Conservation (phyloP, 2,113 vertebrate species). For the Rutilus rutilus region DNA sequence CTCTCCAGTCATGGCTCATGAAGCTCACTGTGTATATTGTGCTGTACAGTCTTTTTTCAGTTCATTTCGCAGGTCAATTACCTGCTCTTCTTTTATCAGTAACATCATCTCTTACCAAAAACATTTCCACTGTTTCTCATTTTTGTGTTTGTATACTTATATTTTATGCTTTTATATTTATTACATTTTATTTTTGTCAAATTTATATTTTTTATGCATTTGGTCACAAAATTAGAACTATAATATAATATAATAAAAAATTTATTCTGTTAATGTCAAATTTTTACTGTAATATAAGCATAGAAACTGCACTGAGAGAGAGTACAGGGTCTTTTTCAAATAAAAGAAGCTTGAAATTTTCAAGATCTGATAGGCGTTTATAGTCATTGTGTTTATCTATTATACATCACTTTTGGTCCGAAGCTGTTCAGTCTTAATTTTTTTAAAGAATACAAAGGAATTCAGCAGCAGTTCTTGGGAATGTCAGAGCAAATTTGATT, state of each 20-base stretch:
- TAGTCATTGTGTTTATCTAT: constrained; percentile 16
- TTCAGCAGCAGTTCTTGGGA: background rate
- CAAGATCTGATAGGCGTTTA: background rate
- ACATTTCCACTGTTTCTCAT: constrained; percentile 36
- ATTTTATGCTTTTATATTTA: background rate
- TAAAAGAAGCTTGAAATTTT: background rate
- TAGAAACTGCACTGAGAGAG: background rate
- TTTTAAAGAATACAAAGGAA: constrained; percentile 11
- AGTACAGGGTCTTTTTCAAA: no score
- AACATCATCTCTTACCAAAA: constrained; percentile 54
- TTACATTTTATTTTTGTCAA: background rate
- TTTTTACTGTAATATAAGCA: background rate
- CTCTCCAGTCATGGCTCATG: constrained; percentile 23
- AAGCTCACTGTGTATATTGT: constrained; percentile 8
- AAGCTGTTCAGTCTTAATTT: background rate
- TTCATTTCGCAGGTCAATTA: constrained; percentile 46
- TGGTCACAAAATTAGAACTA: background rate
- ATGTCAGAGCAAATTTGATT: constrained; percentile 22
- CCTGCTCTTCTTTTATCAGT: constrained; percentile 48
- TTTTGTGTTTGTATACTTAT: constrained; percentile 16
- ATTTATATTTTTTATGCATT: background rate
- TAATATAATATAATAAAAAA: no score
- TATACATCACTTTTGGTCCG: background rate
- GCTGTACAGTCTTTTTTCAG: constrained; percentile 21
- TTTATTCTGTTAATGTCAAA: background rate